These are phyloP conservation scores for Rhagoletis pomonella DNA, from an alignment of 1,140 invertebrate species.

Conservation along the genomic window DNA sequence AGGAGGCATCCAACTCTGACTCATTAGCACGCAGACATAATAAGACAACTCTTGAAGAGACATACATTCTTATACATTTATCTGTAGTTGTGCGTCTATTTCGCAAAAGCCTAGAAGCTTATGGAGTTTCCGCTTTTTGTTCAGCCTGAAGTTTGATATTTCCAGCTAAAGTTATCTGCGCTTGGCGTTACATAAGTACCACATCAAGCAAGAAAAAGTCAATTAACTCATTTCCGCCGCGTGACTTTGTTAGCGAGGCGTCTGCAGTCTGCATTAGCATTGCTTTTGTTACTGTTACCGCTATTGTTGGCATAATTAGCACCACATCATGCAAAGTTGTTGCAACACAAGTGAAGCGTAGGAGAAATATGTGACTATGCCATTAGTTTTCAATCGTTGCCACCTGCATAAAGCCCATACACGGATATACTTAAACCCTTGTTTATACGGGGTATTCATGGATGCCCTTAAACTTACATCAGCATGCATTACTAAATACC, in stretches of 20 bases:
- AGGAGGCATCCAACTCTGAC: neutral
- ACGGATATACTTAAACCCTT: neutral
- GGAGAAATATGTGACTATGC: neutral
- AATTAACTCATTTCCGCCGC: constrained; percentile 44
- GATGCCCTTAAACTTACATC: constrained; percentile 28
- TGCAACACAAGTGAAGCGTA: constrained; percentile 13
- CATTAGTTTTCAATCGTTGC: neutral
- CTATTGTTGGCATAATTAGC: constrained; percentile 34
- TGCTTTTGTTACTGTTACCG: neutral
- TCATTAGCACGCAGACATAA: constrained; percentile 38
- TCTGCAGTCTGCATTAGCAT: neutral
- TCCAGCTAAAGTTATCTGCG: constrained; percentile 2
- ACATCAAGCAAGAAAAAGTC: constrained; percentile 42
- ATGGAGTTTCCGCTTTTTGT: neutral
- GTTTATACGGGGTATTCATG: constrained; percentile 5
- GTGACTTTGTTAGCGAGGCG: neutral
- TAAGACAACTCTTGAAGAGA: neutral
- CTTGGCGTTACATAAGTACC: neutral
- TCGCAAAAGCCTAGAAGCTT: neutral
- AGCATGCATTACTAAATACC: constrained; percentile 12
- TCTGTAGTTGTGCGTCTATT: neutral
- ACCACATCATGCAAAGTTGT: neutral
- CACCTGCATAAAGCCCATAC: neutral
- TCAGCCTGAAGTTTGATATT: too few relatives aligned
- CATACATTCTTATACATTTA: neutral